Evolutionary conservation across 1,140 invertebrate species (phyloP), one percentile per base, ranked within the genome.

Genomic region (Macrobrachium nipponense): DNA sequence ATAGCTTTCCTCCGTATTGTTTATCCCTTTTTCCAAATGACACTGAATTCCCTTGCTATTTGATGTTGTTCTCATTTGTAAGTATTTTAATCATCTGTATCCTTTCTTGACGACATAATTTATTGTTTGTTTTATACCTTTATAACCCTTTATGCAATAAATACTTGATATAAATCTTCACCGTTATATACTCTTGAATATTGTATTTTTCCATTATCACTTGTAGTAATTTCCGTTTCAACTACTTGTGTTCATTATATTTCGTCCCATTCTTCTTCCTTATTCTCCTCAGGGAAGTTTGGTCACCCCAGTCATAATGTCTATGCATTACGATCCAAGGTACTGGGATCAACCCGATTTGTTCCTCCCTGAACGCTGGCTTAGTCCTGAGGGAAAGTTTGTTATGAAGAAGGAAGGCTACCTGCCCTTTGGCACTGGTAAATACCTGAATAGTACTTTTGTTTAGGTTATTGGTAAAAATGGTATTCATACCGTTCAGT

Each of bases 251-350:
- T 66, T 66, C 18, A 66, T 11, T 20, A 14, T 11, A 11, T 66
- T 66, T 27, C 23, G 17, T 66, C 8, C 1, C 5, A 17, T 66
- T 7, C 17, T 27, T 27, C 64, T 27, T 27, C 27, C 1, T 27
- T 27, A 0, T 15, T 62, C n/a, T 62, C n/a, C 61, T 18, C 43
- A 80, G 78, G 78, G 78, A 64, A 66, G 96, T 0, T 93, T 97
- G 64, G 93, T 97, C 2, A 96, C 97, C 89, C 93, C 97, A 43
- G 97, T 97, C 90, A 97, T 96, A 82, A 96, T 95, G 90, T 94
- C 96, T 68, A 90, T 97, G 18, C 96, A 97, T 90, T 94, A 94
- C 90, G 95, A 94, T 20, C 91, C 93, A 0, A 92, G 94, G 59
- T 93, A 95, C 70, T 97, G 96, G 96, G 91, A 92, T 51, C 91